These are phyloP conservation scores for Xanthia icteritia DNA, from an alignment of 2,888 invertebrate species.

Conservation along the genomic window DNA sequence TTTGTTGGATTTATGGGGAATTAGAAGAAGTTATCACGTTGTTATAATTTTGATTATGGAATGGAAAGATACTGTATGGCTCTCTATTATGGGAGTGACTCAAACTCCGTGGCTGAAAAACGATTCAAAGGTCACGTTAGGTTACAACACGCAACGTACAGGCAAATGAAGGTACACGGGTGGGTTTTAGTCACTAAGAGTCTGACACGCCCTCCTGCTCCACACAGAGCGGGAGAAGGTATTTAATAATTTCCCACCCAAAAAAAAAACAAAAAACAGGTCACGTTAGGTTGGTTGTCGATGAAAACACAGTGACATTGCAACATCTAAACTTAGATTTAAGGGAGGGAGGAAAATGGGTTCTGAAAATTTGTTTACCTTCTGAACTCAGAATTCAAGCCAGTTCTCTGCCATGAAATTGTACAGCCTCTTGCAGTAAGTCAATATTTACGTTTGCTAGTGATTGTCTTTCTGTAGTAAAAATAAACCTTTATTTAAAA, in stretches of 20 bases:
- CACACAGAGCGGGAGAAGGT: no score
- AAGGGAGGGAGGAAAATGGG: no score
- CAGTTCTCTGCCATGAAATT: neutral
- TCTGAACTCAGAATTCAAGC: neutral
- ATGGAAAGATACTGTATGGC: slow-evolving; percentile 10
- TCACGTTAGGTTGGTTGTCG: neutral
- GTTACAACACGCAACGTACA: no score
- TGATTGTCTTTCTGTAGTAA: neutral
- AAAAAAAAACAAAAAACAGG: no score
- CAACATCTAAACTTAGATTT: no score
- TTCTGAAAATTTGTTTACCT: neutral
- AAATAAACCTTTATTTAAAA: no score
- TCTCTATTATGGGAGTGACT: neutral
- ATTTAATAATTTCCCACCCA: no score
- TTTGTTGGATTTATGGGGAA: slow-evolving; percentile 50
- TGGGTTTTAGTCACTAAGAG: no score
- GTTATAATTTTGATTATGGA: slow-evolving; percentile 2
- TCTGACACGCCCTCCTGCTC: no score
- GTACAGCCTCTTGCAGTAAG: neutral
- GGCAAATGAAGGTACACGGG: no score
- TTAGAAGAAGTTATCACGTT: slow-evolving; percentile 52
- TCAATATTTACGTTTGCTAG: neutral
- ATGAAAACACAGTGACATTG: neutral
- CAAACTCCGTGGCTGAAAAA: neutral
- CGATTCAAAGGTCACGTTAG: neutral